A percentile compares a stretch with the other conserved stretches of the same genome.
phyloP scores from a whole-genome alignment of 2,888 invertebrate genomes.

The Pterostichus madidus region DNA sequence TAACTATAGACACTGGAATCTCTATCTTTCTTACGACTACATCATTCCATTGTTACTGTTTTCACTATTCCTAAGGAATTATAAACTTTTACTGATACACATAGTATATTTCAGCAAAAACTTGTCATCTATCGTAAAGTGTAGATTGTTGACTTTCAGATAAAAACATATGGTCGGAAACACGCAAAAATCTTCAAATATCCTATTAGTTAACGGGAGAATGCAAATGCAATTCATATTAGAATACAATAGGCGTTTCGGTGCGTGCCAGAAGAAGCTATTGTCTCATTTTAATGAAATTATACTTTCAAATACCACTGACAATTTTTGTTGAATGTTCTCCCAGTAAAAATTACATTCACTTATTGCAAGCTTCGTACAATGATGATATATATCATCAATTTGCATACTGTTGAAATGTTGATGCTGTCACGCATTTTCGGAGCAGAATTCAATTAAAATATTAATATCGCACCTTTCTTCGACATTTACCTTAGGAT shows the following conservation, averaged over 20 bases:
- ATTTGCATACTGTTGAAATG: slow-evolving; percentile 36
- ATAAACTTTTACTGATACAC: no score
- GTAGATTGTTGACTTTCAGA: slow-evolving; percentile 1
- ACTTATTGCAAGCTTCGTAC: slow-evolving; percentile 33
- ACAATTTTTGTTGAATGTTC: slow-evolving; percentile 43
- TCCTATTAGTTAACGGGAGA: slow-evolving; percentile 30
- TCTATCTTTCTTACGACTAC: no score
- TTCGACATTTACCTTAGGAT: slow-evolving; percentile 6
- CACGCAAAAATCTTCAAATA: slow-evolving; percentile 39
- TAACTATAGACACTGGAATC: no score
- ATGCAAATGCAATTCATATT: slow-evolving; percentile 60
- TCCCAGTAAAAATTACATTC: slow-evolving; percentile 42
- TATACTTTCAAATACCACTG: slow-evolving; percentile 63
- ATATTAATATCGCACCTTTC: neutral
- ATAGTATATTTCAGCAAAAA: no score
- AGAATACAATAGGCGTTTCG: slow-evolving; percentile 60
- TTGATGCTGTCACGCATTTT: slow-evolving; percentile 14
- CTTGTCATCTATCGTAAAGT: neutral
- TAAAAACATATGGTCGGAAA: slow-evolving; percentile 25
- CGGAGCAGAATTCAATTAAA: slow-evolving; percentile 27
- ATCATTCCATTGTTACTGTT: no score
- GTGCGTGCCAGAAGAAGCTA: slow-evolving; percentile 52
- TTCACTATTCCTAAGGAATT: no score
- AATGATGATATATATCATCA: slow-evolving; percentile 36
- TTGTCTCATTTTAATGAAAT: slow-evolving; percentile 64